These are phyloP conservation scores for Hylaeus volcanicus DNA, from an alignment of 1,140 invertebrate species.

Conservation along the genomic window DNA sequence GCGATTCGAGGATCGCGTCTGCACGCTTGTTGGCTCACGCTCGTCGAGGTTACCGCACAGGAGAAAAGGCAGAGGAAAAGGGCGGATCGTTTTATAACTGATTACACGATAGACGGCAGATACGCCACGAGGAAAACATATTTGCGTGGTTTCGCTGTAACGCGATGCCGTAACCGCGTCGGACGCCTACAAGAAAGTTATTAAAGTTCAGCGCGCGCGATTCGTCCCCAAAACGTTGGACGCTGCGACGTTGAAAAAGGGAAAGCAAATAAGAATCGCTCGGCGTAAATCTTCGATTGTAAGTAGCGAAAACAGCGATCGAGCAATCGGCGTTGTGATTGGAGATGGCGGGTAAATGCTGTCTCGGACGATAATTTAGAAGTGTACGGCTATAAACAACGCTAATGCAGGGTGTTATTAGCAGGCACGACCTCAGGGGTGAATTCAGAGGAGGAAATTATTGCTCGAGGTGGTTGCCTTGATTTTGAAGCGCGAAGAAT, in stretches of 20 bases:
- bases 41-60: background rate
- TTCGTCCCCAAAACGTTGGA: conserved; percentile 13
- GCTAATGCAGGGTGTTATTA: no score
- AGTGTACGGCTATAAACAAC: no score
- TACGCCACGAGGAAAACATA: conserved; percentile 32
- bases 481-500: no score
- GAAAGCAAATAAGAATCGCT: conserved; percentile 10
- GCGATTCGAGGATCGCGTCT: conserved; percentile 17
- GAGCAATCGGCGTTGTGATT: no score
- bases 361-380: no score
- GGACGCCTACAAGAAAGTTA: conserved; percentile 45
- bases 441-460: no score
- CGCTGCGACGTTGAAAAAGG: background rate
- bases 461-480: no score
- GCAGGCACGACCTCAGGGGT: no score
- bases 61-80: conserved; percentile 33
- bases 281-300: background rate
- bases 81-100: conserved; percentile 45
- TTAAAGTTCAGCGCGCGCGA: conserved; percentile 40
- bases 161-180: conserved; percentile 33
- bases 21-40: background rate
- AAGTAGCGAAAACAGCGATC: background rate
- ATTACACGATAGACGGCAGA: conserved; percentile 33
- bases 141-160: conserved; percentile 41
- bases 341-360: no score